Conservation (phyloP, 2,113 vertebrate genomes). For the Nyctereutes procyonoides region DNA sequence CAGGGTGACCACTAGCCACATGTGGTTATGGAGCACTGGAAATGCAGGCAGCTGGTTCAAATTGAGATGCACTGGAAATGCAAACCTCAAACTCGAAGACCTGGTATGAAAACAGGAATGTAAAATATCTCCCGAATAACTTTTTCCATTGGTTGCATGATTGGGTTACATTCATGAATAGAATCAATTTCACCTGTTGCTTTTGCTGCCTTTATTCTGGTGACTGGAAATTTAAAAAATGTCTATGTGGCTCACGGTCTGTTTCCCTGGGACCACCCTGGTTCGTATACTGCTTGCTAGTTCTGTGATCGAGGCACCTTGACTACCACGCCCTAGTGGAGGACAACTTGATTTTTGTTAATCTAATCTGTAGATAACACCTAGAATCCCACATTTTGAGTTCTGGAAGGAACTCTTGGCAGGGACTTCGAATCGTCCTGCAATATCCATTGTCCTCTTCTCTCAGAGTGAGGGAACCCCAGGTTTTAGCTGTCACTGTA, state of each 20-base stretch:
- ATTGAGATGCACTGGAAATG: not conserved
- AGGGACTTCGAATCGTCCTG: not conserved
- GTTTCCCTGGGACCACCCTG: not conserved
- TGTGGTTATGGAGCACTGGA: not conserved
- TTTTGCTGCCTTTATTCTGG: not conserved
- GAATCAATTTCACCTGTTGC: not conserved
- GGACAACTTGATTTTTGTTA: not conserved
- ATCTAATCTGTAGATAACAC: not conserved
- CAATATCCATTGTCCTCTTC: not conserved
- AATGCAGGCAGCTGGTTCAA: not conserved
- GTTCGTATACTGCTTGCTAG: not conserved
- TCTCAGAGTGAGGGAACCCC: not conserved
- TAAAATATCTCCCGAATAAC: not conserved
- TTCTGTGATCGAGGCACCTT: not conserved
- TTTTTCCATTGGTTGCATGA: not conserved
- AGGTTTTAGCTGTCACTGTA: not conserved
- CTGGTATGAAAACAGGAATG: not conserved
- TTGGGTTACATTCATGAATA: not conserved
- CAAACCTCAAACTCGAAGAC: not conserved
- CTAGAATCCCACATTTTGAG: not conserved
- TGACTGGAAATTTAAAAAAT: not conserved
- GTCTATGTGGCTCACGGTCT: not conserved
- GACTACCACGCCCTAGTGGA: too few species aligned
- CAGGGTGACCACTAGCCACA: not conserved
- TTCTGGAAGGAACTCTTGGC: not conserved